Evolutionary conservation across 2,888 invertebrate genomes (phyloP).

Genomic region (Ariolimax columbianus): DNA sequence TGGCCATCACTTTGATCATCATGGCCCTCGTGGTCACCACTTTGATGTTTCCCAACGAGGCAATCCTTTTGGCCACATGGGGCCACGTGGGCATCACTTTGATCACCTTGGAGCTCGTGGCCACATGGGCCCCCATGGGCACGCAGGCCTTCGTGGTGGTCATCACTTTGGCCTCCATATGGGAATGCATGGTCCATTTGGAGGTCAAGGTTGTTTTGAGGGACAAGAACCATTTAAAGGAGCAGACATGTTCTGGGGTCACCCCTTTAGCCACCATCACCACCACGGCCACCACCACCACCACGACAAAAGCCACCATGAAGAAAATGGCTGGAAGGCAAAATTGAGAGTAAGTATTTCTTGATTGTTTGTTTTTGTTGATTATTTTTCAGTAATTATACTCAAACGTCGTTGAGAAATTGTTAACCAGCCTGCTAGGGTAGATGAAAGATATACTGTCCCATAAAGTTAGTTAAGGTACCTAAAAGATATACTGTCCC

Average conservation of each 20-base stretch:
- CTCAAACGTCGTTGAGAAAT: background rate
- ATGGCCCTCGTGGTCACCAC: background rate
- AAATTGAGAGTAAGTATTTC: conserved; percentile 33
- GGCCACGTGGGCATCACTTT: conserved; percentile 17
- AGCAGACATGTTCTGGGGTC: conserved; percentile 1
- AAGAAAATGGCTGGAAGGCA: conserved; percentile 25
- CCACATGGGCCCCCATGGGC: background rate
- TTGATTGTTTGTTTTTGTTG: background rate
- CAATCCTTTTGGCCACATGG: background rate
- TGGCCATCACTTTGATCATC: conserved; percentile 1
- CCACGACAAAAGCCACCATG: background rate
- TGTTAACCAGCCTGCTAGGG: too few relatives aligned
- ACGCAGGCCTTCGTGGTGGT: background rate
- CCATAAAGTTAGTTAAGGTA: too few relatives aligned
- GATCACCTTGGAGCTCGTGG: background rate
- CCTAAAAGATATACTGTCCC: too few relatives aligned
- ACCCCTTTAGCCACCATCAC: background rate
- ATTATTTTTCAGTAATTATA: background rate
- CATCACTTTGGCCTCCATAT: background rate
- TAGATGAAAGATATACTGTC: too few relatives aligned
- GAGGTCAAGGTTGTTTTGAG: background rate
- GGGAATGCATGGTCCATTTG: conserved; percentile 30
- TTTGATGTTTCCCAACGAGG: background rate
- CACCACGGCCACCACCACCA: background rate
- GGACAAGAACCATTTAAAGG: background rate